A percentile compares a stretch with the other conserved stretches of the same genome.
Conservation (phyloP, 2,888 invertebrate genomes). For the Spatulosminthurus flaviceps region DNA sequence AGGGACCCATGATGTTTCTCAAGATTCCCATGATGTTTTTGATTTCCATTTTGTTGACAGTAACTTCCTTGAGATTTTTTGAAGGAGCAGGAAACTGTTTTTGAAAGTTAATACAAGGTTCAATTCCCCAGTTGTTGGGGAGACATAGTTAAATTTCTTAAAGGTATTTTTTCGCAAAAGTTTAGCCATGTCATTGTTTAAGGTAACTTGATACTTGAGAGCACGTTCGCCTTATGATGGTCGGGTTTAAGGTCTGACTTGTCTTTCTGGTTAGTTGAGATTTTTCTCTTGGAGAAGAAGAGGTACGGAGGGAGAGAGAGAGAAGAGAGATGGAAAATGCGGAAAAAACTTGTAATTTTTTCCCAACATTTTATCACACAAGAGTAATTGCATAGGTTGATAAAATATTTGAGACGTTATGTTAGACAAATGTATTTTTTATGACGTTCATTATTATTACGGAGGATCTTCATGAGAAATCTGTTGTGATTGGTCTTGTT, state of each 20-base stretch:
- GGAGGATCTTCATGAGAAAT: too few species aligned
- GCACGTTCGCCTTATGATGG: neutral
- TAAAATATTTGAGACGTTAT: neutral
- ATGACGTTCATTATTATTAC: too few species aligned
- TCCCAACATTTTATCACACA: neutral
- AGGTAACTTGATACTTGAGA: neutral
- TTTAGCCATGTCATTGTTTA: neutral
- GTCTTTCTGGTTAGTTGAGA: constrained; percentile 14
- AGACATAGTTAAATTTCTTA: neutral
- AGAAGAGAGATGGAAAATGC: neutral
- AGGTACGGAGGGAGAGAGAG: too few species aligned
- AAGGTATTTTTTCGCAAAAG: neutral
- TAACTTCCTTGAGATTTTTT: neutral
- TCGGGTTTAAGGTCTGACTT: neutral
- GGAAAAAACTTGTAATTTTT: neutral
- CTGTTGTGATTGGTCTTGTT: too few species aligned
- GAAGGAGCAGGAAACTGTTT: neutral
- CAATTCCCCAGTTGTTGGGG: too few species aligned
- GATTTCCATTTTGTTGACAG: neutral
- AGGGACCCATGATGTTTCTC: too few species aligned
- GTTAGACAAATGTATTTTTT: neutral
- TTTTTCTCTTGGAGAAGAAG: too few species aligned
- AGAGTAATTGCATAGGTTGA: neutral
- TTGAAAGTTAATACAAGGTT: neutral
- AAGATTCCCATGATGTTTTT: neutral